Evolutionary conservation across 2,888 invertebrate species (phyloP).

Genomic region (Coleophora deauratella): DNA sequence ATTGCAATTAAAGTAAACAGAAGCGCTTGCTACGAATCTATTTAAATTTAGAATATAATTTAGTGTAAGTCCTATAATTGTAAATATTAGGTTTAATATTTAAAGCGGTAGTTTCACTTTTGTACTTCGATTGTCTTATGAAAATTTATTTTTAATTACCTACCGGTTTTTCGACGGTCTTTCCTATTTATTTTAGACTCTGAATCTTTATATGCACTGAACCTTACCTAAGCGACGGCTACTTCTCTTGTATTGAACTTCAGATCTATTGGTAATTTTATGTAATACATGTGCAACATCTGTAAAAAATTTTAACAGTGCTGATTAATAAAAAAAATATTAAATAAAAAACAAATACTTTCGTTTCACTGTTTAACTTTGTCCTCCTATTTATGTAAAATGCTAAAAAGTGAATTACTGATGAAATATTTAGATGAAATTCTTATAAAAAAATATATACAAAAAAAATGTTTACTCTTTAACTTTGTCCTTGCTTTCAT

Average conservation of each 20-base stretch:
- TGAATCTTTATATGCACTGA: too few species aligned
- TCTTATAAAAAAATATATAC: too few species aligned
- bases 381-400: too few species aligned
- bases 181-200: too few species aligned
- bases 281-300: conserved; percentile 36
- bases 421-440: too few species aligned
- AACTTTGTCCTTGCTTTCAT: neutral
- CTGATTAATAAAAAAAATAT: conserved; percentile 54
- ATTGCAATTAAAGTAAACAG: conserved; percentile 34
- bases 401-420: too few species aligned
- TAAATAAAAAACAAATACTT: conserved; percentile 32
- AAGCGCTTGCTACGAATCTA: conserved; percentile 53
- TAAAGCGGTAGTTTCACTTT: conserved; percentile 63
- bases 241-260: too few species aligned
- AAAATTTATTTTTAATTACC: too few species aligned
- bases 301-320: conserved; percentile 40
- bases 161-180: too few species aligned
- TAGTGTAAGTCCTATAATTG: conserved; percentile 48
- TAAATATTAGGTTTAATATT: conserved; percentile 69
- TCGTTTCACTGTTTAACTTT: conserved; percentile 14
- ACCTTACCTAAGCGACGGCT: too few species aligned
- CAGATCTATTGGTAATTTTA: too few species aligned
- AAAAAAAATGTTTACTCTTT: conserved; percentile 24
- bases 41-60: conserved; percentile 42
- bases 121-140: conserved; percentile 20